These are phyloP conservation scores for Kradibia gibbosae DNA, from an alignment of 1,140 invertebrate genomes.

Conservation along the genomic window DNA sequence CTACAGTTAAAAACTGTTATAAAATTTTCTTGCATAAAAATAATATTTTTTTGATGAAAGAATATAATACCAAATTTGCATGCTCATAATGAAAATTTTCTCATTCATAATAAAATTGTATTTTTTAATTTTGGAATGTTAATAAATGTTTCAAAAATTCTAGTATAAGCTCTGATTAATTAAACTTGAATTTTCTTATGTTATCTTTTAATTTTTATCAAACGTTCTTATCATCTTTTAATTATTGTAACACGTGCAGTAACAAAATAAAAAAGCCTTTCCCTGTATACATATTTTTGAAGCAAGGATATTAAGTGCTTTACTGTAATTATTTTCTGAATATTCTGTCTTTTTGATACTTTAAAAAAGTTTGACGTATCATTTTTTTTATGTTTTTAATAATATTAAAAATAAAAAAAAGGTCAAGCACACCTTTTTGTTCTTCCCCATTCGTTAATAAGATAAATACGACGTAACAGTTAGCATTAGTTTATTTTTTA, in stretches of 20 bases:
- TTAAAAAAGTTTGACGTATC: background rate
- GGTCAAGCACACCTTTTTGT: background rate
- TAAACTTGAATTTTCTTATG: no score
- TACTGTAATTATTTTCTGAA: background rate
- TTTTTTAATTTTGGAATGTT: background rate
- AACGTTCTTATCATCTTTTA: background rate
- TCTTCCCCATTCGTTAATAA: background rate
- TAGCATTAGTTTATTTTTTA: slow-evolving; percentile 28
- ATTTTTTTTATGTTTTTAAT: no score
- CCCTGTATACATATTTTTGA: background rate
- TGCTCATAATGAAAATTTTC: background rate
- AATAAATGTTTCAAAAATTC: background rate
- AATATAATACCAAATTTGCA: slow-evolving; percentile 29
- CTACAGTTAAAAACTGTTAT: background rate
- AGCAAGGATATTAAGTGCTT: background rate
- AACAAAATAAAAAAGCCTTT: background rate
- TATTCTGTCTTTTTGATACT: background rate
- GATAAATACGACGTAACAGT: slow-evolving; percentile 21
- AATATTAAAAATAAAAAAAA: no score
- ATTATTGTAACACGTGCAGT: background rate
- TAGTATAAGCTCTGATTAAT: no score
- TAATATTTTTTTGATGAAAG: slow-evolving; percentile 37
- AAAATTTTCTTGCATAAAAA: slow-evolving; percentile 15
- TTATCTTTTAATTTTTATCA: background rate
- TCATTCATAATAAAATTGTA: background rate